Percentiles rank a stretch among this genome's conserved stretches.
Evolutionary conservation across 2,113 vertebrate genomes (phyloP).

Genomic region (Piaya cayana): DNA sequence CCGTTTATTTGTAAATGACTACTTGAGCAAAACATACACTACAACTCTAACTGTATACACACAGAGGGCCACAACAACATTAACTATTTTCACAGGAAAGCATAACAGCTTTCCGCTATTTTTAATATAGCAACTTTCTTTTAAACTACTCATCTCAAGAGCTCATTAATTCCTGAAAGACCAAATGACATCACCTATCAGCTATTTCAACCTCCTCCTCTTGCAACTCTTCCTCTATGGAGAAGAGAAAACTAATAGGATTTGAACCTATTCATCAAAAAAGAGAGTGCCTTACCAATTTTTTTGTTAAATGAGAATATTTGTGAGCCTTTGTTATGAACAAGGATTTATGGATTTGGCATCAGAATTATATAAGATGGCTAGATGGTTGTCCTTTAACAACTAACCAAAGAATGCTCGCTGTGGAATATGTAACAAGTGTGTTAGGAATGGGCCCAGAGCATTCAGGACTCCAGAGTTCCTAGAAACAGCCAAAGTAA

Average conservation of each 20-base stretch:
- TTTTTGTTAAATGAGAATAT: not conserved
- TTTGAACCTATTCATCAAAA: not conserved
- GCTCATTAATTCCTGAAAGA: not conserved
- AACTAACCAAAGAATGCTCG: not conserved
- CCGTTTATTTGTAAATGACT: not conserved
- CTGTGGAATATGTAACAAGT: not conserved
- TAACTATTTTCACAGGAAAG: not conserved
- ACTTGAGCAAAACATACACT: not conserved
- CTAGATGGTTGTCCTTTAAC: not conserved
- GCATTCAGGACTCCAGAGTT: not conserved
- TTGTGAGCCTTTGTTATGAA: not conserved
- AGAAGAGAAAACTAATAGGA: no score
- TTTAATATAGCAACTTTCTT: not conserved
- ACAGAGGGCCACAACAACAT: not conserved
- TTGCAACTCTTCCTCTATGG: not conserved
- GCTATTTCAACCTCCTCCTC: not conserved
- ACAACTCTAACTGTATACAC: not conserved
- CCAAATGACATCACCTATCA: not conserved
- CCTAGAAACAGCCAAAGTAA: not conserved
- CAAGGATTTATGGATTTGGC: not conserved
- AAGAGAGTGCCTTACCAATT: not conserved
- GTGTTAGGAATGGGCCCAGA: not conserved
- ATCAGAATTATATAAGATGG: not conserved
- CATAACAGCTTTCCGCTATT: not conserved
- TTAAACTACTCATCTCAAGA: not conserved